Evolutionary conservation across 2,888 invertebrate genomes (phyloP), one percentile per base, ranked within the genome.

Genomic region (Drosophila monieri): DNA sequence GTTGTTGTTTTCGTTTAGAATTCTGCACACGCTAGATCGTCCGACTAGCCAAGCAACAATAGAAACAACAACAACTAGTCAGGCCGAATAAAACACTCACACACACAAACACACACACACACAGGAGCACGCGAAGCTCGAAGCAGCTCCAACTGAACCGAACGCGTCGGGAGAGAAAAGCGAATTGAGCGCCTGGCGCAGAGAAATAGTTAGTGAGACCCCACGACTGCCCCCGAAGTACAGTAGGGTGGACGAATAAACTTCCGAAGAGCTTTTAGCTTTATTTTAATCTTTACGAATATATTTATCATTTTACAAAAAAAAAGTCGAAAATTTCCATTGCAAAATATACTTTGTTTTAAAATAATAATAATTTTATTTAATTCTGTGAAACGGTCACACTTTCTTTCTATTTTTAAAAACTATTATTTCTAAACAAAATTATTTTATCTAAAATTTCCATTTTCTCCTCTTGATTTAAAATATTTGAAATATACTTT

Each of bases 21-120:
- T 84, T 73, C 59, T 76, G 78, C 81, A 79, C 74, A 73, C 44
- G 71, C 71, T 77, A 78, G 84, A 81, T 80, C 80, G 77, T 62
- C 43, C 79, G 79, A 80, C 79, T 77, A 80, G 48, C 61, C 35
- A 54, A 58, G 27, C 30, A 43, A 43, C 59, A 47, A 69, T 54
- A 43, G 60, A 62, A 23, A 41, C 71, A 51, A 60, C 62, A 55
- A 56, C 65, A 60, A 77, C 55, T 49, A 59, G 66, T 41, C 44
- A 58, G n/a, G n/a, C 48, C 59, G 32, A 55, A 52, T 12, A 35
- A 35, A 48, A 48, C 52, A 67, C 61, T 32, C 21, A 8, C 27
- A 53, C 27, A 67, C 51, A 35, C 56, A 53, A 57, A 60, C 39
- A 46, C 71, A 61, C 44, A 15, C 25, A 32, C 15, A 37, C 51